These are phyloP conservation scores for Enoplosus armatus DNA, from an alignment of 2,797 vertebrate genomes.

Conservation along the genomic window DNA sequence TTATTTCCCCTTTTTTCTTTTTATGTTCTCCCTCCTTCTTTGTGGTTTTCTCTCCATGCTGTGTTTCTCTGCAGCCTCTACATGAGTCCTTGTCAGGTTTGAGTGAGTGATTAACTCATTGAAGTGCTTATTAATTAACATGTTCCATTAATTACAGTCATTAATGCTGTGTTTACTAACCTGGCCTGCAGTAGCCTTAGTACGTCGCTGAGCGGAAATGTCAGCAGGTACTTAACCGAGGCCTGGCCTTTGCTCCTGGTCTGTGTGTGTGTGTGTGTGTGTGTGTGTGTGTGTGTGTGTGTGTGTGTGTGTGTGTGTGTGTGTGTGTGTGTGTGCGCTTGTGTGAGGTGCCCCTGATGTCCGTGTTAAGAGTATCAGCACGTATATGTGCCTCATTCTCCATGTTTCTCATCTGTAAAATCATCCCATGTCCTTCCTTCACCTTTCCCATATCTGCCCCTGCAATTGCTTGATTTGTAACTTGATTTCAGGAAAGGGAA, in stretches of 20 bases:
- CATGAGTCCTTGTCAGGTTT: conserved; percentile 54
- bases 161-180: conserved; percentile 64
- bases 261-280: conserved; percentile 30
- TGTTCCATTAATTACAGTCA: conserved; percentile 72
- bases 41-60: conserved; percentile 28
- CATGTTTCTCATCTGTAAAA: conserved; percentile 82
- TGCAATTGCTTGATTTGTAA: conserved; percentile 86
- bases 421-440: conserved; percentile 80
- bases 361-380: conserved; percentile 61
- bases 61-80: conserved; percentile 26
- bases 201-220: conserved; percentile 44
- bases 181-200: conserved; percentile 32
- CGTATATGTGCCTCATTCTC: conserved; percentile 67
- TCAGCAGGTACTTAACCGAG: conserved; percentile 52
- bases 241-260: conserved; percentile 39
- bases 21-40: conserved; percentile 5
- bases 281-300: neutral
- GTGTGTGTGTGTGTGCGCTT: neutral
- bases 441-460: conserved; percentile 81
- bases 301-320: conserved; percentile 26
- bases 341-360: conserved; percentile 47
- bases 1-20: neutral
- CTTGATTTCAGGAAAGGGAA: conserved; percentile 87
- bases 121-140: conserved; percentile 64
- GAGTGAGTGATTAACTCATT: conserved; percentile 66